Conservation (phyloP, 37 sponge, comb jelly and placozoan genomes). For the Bolinopsis microptera region DNA sequence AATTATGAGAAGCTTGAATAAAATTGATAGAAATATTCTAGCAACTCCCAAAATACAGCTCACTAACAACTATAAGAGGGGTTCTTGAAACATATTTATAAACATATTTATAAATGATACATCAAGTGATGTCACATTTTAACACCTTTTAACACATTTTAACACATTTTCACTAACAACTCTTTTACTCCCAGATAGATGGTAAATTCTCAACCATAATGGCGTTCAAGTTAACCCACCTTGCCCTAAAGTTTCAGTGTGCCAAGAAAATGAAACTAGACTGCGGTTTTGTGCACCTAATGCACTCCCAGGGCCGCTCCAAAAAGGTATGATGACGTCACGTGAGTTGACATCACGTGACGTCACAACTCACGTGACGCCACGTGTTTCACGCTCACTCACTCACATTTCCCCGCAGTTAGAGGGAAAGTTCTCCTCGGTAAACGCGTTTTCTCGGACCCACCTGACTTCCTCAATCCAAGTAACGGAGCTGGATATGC, state of each 20-base stretch:
- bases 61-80: no score
- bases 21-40: no score
- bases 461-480: background rate
- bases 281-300: slow-evolving; percentile 37
- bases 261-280: background rate
- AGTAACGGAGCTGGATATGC: background rate
- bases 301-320: slow-evolving; percentile 20
- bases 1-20: no score
- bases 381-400: no score
- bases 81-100: no score
- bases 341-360: background rate
- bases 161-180: no score
- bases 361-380: background rate
- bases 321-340: background rate
- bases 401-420: background rate
- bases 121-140: no score
- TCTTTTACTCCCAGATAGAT: slow-evolving; percentile 21
- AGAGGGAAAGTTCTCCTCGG: background rate
- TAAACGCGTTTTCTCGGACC: background rate
- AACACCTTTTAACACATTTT: no score
- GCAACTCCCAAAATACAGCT: no score
- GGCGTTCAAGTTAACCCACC: slow-evolving; percentile 28
- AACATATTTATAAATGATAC: no score
- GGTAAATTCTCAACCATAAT: slow-evolving; percentile 45
- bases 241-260: background rate